Evolutionary conservation across 2,797 vertebrate genomes (phyloP).

Genomic region (Loriculus beryllinus): DNA sequence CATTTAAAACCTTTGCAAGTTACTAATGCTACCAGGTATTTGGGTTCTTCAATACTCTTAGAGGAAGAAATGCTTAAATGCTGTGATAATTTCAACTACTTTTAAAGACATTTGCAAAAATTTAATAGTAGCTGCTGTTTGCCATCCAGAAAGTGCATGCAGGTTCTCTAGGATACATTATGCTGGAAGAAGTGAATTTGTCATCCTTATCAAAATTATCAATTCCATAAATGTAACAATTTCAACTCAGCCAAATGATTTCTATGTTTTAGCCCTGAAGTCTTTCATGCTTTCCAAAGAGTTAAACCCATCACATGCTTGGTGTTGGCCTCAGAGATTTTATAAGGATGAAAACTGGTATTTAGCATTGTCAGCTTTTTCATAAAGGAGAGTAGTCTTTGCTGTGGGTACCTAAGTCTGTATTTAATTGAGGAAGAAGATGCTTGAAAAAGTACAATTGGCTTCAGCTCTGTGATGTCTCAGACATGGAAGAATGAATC

Average conservation of each 20-base stretch:
- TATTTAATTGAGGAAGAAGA: slow-evolving; percentile 36
- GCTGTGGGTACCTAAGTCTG: background rate
- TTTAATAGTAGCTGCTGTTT: slow-evolving; percentile 19
- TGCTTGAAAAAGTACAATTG: background rate
- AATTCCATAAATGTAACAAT: background rate
- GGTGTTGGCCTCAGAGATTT: background rate
- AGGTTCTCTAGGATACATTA: background rate
- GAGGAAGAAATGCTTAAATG: background rate
- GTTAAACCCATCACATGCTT: background rate
- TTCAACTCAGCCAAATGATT: background rate
- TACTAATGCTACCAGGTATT: background rate
- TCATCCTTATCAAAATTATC: slow-evolving; percentile 32
- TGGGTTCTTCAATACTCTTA: background rate
- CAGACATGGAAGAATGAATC: slow-evolving; percentile 24
- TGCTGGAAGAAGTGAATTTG: slow-evolving; percentile 7
- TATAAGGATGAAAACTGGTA: background rate
- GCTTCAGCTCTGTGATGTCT: slow-evolving; percentile 18
- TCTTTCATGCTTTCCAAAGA: background rate
- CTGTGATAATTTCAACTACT: slow-evolving; percentile 21
- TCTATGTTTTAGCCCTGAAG: background rate
- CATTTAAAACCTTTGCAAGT: background rate
- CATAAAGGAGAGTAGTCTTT: background rate
- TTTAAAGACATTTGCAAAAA: slow-evolving; percentile 20
- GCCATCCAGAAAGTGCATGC: background rate
- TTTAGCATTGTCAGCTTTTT: background rate